These are phyloP conservation scores for Synanthedon andrenaeformis DNA, from an alignment of 2,888 invertebrate genomes.

Conservation along the genomic window DNA sequence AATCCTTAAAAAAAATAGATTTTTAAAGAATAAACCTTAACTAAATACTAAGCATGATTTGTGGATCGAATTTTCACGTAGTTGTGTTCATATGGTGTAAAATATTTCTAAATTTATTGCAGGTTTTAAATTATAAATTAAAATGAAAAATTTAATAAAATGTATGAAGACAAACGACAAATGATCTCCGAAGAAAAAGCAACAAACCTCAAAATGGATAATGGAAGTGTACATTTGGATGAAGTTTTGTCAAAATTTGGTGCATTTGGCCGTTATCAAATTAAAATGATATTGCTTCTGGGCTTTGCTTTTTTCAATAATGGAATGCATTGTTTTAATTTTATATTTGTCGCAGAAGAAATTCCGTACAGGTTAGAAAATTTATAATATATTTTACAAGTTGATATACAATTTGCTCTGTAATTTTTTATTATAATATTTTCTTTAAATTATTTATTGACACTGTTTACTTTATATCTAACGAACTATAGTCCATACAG, in stretches of 20 bases:
- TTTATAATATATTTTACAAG: neutral
- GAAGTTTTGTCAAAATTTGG: neutral
- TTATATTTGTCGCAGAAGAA: neutral
- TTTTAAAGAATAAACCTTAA: no score
- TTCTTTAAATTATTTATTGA: no score
- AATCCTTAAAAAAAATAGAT: no score
- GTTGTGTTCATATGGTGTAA: neutral
- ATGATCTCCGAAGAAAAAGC: neutral
- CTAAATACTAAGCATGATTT: no score
- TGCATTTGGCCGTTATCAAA: neutral
- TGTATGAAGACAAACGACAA: no score
- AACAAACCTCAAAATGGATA: neutral
- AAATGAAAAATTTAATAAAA: no score
- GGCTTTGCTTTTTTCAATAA: neutral
- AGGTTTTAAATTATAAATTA: neutral
- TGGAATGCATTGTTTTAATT: slow-evolving; percentile 1
- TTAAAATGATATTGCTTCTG: neutral
- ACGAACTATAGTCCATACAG: no score
- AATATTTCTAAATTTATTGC: neutral
- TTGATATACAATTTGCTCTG: neutral
- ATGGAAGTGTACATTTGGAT: neutral
- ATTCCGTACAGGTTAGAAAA: neutral
- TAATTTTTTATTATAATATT: no score
- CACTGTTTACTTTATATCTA: no score
- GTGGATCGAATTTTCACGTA: no score